Evolutionary conservation across 2,113 vertebrate species (phyloP).

Genomic region (Ophiodon elongatus): DNA sequence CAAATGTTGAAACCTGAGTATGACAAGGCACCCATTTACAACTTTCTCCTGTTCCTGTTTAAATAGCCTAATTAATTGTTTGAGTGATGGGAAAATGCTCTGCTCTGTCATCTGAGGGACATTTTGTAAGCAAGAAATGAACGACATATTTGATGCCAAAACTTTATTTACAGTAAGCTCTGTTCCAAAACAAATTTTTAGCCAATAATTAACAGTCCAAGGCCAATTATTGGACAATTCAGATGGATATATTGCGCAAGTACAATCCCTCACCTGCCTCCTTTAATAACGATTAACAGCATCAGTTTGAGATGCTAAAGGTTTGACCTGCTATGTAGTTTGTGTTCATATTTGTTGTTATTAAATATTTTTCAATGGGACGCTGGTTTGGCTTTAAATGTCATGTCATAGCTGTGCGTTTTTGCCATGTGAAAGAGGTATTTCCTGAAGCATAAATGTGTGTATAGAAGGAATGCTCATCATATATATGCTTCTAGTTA

Average conservation of each 20-base stretch:
- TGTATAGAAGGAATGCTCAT: constrained; percentile 50
- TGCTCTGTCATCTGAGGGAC: constrained; percentile 18
- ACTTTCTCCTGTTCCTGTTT: constrained; percentile 40
- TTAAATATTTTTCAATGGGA: constrained; percentile 10
- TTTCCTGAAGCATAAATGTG: constrained; percentile 6
- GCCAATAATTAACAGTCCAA: neutral
- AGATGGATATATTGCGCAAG: constrained; percentile 1
- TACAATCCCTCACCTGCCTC: neutral
- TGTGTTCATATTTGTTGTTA: neutral
- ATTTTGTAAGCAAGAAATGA: neutral
- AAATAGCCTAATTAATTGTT: constrained; percentile 34
- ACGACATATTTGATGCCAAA: neutral
- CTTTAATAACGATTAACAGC: neutral
- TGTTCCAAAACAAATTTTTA: neutral
- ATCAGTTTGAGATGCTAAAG: neutral
- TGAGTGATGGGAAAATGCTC: neutral
- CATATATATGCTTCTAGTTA: constrained; percentile 33
- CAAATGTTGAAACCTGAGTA: constrained; percentile 49
- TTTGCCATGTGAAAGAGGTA: neutral
- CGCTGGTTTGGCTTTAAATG: neutral
- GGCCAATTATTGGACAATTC: constrained; percentile 15
- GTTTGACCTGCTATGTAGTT: neutral
- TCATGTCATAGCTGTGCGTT: neutral
- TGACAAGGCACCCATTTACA: constrained; percentile 32
- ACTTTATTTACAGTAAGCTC: neutral